Base-by-base conservation (phyloP, 2,113 vertebrate genomes). In the Platysteira castanea region DNA sequence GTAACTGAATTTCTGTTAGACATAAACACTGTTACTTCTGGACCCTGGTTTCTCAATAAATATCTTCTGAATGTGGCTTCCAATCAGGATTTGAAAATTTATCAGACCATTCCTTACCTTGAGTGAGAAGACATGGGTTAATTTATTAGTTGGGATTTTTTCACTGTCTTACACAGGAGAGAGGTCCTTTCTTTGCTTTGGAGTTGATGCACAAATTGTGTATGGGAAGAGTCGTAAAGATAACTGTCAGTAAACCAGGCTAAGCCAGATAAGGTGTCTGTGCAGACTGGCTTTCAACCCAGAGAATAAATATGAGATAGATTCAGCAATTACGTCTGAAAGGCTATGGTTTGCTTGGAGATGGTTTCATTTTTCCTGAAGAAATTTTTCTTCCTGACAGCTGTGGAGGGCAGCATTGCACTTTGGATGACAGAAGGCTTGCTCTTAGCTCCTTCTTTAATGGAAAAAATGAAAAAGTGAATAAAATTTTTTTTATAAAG, bases 361-460 rank as follows among this genome's bases (percentile, higher is more conserved):
- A 30, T 37, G 30, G 27, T 59, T 87, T 70, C 13, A 10, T 11
- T 50, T 71, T 95, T 93, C 44, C 52, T 30, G 6, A 24, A 65
- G 69, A 67, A 27, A 61, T 19, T 24, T 94, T 89, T 74, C 50
- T 50, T 24, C 7, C 10, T 57, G 67, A 0, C 1, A 17, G 13
- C 98, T 95, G 94, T 89, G 97, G 98, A 96, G 98, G 98, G 98
- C 97, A 98, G 97, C 95, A 97, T 98, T 98, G 97, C 96, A 96
- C 98, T 97, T 96, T 9, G 87, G 78, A 97, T 97, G 73, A 84
- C 84, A 90, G 80, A 47, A 42, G 3, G 15, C 42, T 54, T 74
- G 33, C 3, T 54, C 10, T 74, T 84, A 49, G 33, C 37, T 82
- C 64, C 70, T 94, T 89, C 83, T 52, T 93, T 97, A 97, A 96